Conservation (phyloP, 2,888 invertebrate genomes). For the Protonemura montana region DNA sequence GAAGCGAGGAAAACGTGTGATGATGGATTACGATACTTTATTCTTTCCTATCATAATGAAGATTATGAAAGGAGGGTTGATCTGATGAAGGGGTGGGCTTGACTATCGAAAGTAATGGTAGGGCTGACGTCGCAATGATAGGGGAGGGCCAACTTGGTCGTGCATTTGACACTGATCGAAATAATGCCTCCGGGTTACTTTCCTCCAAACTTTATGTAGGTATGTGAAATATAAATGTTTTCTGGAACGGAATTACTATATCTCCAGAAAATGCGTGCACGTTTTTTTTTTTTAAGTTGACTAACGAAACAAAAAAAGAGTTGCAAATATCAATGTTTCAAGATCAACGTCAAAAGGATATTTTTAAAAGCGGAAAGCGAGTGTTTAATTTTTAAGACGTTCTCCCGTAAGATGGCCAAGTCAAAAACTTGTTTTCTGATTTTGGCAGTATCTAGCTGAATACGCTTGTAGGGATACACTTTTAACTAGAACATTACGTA, state of each 20-base stretch:
- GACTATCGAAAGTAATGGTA: background rate
- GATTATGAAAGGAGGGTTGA: conserved; percentile 5
- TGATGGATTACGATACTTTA: background rate
- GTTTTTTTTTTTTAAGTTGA: too few species aligned
- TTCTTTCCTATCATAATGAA: background rate
- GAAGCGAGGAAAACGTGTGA: background rate
- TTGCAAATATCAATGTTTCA: background rate
- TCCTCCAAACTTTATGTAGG: background rate
- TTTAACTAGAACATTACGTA: too few species aligned
- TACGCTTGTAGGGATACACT: too few species aligned
- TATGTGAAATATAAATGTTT: conserved; percentile 1
- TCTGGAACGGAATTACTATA: background rate
- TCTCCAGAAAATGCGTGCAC: background rate
- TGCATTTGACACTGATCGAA: background rate
- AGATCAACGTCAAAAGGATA: too few species aligned
- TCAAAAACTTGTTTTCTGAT: too few species aligned
- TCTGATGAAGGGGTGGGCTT: background rate
- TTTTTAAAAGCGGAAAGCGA: too few species aligned
- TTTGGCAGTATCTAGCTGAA: too few species aligned
- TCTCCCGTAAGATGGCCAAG: too few species aligned
- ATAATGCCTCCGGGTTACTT: background rate
- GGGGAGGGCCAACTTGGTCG: background rate
- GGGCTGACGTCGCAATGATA: background rate
- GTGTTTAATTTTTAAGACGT: too few species aligned
- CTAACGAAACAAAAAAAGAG: background rate